Base-by-base conservation (phyloP, 2,113 vertebrate genomes). In the Cathartes aura region DNA sequence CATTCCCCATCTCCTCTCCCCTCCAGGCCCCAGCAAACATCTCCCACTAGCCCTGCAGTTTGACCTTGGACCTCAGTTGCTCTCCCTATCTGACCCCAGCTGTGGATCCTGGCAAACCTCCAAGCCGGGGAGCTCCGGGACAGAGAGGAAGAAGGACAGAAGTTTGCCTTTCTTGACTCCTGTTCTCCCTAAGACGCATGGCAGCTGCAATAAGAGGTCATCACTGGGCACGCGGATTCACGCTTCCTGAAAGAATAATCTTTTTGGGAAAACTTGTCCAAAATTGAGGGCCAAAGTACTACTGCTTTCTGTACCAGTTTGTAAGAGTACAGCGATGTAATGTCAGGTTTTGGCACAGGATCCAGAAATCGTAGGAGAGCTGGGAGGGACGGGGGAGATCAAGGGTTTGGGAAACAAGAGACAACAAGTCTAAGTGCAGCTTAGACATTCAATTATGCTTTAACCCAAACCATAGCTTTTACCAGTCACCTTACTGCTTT, bases 31-130 rank as follows among this genome's bases (percentile, higher is more conserved):
- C 85, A 59, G 50, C 38, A 90, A 95, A 63, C 6, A 0, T 93
- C 97, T 95, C 93, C 93, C 78, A 78, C 89, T 42, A 94, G 71
- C 91, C 78, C 78, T 86, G 47, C 24, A 90, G 89, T 66, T 9
- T 96, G 94, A 97, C 95, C 91, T 94, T 80, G 82, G 89, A 97
- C 93, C 95, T 60, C 70, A n/a, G 89, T 16, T 91, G 91, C 84
- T 96, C 93, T 90, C 79, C 62, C 82, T 81, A 10, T 55, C 67
- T 97, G 95, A 97, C 95, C 94, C 55, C 42, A 70, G 63, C 84
- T 86, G 95, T 56, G 78, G 74, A 73, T 95, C 50, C 95, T 96
- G 95, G 93, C 89, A 96, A 53, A 48, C 14, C 11, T 93, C 83
- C 87, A 53, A 66, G 42, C 16, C 6, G 8, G 70, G 40, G n/a